A percentile compares a stretch with the other conserved stretches of the same genome.
Conservation (phyloP, 2,113 vertebrate genomes). For the Pelecanoides urinatrix region DNA sequence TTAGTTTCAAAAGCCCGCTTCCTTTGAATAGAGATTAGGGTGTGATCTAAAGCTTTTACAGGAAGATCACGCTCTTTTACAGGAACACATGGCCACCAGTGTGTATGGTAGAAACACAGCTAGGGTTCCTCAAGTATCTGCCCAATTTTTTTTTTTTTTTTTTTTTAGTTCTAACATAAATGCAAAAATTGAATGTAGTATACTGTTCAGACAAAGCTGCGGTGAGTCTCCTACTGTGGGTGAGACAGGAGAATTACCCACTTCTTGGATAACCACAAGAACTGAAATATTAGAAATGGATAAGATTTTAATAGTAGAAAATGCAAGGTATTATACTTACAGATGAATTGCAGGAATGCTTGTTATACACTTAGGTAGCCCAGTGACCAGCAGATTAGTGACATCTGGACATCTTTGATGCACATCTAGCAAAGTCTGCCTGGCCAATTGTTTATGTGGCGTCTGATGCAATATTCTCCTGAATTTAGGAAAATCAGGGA, state of each 20-base stretch:
- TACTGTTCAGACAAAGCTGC: background rate
- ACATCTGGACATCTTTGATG: background rate
- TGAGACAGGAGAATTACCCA: background rate
- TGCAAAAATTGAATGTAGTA: background rate
- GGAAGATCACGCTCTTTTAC: background rate
- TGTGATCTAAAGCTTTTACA: background rate
- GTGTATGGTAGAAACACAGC: background rate
- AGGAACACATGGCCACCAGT: accelerated
- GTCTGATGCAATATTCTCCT: background rate
- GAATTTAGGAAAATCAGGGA: background rate
- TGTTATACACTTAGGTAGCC: background rate
- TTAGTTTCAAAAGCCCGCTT: background rate
- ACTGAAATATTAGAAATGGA: background rate
- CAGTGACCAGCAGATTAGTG: background rate
- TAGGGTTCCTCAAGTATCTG: background rate
- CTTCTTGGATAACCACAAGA: background rate
- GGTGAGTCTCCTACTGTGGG: background rate
- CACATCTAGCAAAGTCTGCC: background rate
- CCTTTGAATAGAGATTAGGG: background rate
- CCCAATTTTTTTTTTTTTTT: background rate
- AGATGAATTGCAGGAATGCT: background rate
- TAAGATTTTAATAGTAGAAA: background rate
- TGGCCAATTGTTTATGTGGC: background rate
- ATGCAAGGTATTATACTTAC: background rate
- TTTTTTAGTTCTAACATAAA: background rate